A percentile compares a stretch with the other conserved stretches of the same genome.
Evolutionary conservation across 2,797 vertebrate genomes (phyloP).

Genomic region (Pseudochaenichthys georgianus): DNA sequence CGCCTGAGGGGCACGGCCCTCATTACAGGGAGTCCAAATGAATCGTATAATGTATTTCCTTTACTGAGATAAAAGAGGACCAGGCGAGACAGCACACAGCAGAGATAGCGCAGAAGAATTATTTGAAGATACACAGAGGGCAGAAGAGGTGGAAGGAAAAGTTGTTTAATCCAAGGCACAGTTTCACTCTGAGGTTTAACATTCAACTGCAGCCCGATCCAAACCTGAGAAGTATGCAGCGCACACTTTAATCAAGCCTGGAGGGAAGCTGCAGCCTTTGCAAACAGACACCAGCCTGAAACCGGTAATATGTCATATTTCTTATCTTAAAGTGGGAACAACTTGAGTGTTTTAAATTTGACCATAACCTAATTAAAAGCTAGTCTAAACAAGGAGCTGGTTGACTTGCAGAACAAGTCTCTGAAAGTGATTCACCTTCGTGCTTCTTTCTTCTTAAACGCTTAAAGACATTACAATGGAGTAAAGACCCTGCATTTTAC

Average conservation of each 20-base stretch:
- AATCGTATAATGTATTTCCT: constrained; percentile 24
- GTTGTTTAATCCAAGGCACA: not conserved
- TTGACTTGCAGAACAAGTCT: not conserved
- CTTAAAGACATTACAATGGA: not conserved
- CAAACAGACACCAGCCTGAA: not conserved
- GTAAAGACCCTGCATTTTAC: not conserved
- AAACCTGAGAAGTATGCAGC: constrained; percentile 26
- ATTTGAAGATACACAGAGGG: not conserved
- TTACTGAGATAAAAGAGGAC: constrained; percentile 8
- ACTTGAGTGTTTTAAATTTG: not conserved
- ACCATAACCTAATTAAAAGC: constrained; percentile 18
- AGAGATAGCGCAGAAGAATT: not conserved
- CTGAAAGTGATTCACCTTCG: not conserved
- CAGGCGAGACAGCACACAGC: constrained; percentile 19
- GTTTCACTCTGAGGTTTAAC: constrained; percentile 8
- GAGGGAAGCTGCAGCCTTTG: not conserved
- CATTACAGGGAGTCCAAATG: constrained; percentile 56
- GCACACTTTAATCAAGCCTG: constrained; percentile 32
- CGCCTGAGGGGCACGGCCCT: constrained; percentile 38
- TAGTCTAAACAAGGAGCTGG: not conserved
- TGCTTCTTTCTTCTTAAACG: not conserved
- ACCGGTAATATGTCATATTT: not conserved
- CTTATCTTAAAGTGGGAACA: not conserved
- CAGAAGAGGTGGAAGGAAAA: not conserved
- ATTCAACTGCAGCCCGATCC: not conserved